These are phyloP conservation scores for Phylloscopus collybita DNA, from an alignment of 2,797 vertebrate genomes.

Conservation along the genomic window DNA sequence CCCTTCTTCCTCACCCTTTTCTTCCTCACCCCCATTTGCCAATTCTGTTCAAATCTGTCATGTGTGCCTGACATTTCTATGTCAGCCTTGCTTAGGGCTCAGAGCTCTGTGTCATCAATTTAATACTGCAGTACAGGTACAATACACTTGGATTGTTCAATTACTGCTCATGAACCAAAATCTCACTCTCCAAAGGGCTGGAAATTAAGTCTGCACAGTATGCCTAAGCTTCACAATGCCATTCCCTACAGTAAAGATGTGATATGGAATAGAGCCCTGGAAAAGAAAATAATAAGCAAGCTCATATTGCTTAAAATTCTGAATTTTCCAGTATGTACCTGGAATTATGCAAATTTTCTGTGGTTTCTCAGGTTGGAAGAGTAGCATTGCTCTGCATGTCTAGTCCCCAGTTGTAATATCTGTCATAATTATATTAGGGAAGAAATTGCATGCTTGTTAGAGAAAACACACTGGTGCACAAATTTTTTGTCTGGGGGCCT, in stretches of 20 bases:
- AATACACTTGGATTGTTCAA: background rate
- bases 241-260: background rate
- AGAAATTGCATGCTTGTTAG: slow-evolving; percentile 2
- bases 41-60: background rate
- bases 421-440: background rate
- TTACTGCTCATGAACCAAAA: background rate
- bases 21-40: background rate
- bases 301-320: background rate
- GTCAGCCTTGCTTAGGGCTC: background rate
- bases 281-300: slow-evolving; percentile 12
- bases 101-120: background rate
- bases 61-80: background rate
- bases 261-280: background rate
- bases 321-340: background rate
- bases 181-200: background rate
- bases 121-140: background rate
- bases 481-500: background rate
- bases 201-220: background rate
- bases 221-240: background rate
- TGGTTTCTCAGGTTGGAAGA: background rate
- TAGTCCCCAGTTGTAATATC: background rate
- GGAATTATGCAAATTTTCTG: slow-evolving; percentile 23
- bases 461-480: background rate
- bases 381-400: background rate
- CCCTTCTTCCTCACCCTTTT: background rate